These are phyloP conservation scores for Eupithecia dodoneata DNA, from an alignment of 2,888 invertebrate species.

Conservation along the genomic window DNA sequence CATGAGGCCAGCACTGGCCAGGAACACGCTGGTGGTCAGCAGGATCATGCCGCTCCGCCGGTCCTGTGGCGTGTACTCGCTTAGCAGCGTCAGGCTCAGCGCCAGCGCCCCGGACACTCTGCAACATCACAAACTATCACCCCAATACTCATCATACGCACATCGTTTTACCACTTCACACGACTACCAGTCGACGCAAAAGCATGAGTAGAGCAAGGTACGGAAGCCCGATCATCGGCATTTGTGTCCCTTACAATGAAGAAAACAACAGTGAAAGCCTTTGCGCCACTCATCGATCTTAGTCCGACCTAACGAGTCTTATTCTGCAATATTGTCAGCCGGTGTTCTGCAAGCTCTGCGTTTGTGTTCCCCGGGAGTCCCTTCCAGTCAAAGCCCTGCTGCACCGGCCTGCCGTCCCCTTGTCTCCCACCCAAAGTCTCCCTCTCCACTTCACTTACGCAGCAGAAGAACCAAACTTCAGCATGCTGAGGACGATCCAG, in stretches of 20 bases:
- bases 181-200: too few relatives aligned
- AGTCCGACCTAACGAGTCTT: not conserved
- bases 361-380: too few relatives aligned
- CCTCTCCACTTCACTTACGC: constrained; percentile 62
- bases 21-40: constrained; percentile 60
- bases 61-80: constrained; percentile 64
- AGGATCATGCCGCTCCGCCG: constrained; percentile 60
- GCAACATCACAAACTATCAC: constrained; percentile 28
- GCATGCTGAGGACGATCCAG: constrained; percentile 83
- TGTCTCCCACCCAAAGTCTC: not conserved
- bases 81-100: constrained; percentile 63
- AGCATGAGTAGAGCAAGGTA: too few relatives aligned
- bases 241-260: too few relatives aligned
- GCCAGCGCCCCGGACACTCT: constrained; percentile 71
- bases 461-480: constrained; percentile 87
- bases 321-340: too few relatives aligned
- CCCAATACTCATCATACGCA: not conserved
- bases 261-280: not conserved
- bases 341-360: too few relatives aligned
- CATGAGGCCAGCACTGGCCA: constrained; percentile 63
- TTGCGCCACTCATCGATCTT: not conserved
- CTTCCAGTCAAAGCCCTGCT: not conserved
- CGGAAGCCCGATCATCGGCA: too few relatives aligned
- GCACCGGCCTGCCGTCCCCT: not conserved
- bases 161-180: too few relatives aligned